phyloP scores from a whole-genome alignment of 2,888 invertebrate species.

The Hirtodrosophila trivittata region DNA sequence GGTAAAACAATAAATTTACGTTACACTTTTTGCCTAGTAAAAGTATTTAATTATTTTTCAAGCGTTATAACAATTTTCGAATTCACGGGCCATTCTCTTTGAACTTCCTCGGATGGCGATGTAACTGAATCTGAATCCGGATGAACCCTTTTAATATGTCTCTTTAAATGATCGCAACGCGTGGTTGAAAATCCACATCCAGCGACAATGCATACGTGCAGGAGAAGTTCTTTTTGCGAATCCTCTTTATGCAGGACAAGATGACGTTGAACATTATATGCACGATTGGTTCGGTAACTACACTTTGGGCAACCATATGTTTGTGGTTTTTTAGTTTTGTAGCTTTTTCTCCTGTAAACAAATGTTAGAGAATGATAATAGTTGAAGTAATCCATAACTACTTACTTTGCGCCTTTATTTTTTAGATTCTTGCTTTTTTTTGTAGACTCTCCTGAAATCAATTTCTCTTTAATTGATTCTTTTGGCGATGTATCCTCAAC shows the following conservation, averaged over 20 bases:
- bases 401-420: too few species aligned
- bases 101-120: neutral
- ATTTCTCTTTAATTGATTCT: neutral
- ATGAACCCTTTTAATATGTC: slow-evolving; percentile 35
- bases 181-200: slow-evolving; percentile 38
- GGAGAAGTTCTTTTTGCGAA: slow-evolving; percentile 3
- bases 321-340: slow-evolving; percentile 20
- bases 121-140: slow-evolving; percentile 18
- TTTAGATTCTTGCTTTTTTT: slow-evolving; percentile 21
- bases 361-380: slow-evolving; percentile 1
- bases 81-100: slow-evolving; percentile 1
- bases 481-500: neutral
- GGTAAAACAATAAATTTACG: too few species aligned
- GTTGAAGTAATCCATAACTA: too few species aligned
- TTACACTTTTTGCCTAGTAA: too few species aligned
- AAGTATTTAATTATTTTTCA: too few species aligned
- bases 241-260: slow-evolving; percentile 28
- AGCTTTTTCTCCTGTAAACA: slow-evolving; percentile 5
- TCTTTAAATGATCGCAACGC: slow-evolving; percentile 41
- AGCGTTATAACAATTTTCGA: neutral
- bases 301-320: slow-evolving; percentile 35
- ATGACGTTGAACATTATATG: slow-evolving; percentile 46
- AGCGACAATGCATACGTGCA: slow-evolving; percentile 45
- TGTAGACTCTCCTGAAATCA: neutral
- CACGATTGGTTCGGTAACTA: slow-evolving; percentile 37